phyloP scores from a whole-genome alignment of 2,797 vertebrate species.

The Acrocephalus scirpaceus region DNA sequence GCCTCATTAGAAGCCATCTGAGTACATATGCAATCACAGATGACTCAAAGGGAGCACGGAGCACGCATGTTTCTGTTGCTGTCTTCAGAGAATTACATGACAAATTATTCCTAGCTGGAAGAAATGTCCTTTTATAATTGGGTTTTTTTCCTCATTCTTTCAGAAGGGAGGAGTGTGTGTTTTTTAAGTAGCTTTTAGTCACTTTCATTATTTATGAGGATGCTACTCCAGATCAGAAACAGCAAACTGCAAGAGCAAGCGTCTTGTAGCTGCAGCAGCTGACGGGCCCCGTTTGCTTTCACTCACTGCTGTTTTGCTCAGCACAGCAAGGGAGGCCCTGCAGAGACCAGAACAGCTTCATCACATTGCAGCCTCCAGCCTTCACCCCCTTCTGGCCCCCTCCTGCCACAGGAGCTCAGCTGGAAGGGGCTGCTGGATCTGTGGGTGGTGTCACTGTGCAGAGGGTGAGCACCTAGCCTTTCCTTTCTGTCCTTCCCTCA shows the following conservation, averaged over 20 bases:
- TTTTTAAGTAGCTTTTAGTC: constrained; percentile 72
- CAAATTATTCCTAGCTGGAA: constrained; percentile 71
- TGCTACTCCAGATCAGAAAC: constrained; percentile 55
- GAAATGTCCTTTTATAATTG: constrained; percentile 69
- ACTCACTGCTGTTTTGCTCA: neutral
- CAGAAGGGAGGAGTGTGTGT: constrained; percentile 62
- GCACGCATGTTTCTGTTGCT: constrained; percentile 51
- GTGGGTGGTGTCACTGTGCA: fast-evolving
- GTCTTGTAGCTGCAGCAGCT: constrained; percentile 34
- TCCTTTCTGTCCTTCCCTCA: neutral
- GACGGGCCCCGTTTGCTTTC: neutral
- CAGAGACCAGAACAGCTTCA: neutral
- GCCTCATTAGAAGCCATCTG: constrained; percentile 60
- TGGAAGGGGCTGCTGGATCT: neutral
- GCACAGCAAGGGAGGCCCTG: neutral
- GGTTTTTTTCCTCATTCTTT: constrained; percentile 40
- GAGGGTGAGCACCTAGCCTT: neutral
- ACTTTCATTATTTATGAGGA: constrained; percentile 70
- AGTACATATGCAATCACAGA: constrained; percentile 40
- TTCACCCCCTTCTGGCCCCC: neutral
- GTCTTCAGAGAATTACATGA: constrained; percentile 69
- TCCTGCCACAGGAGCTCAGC: neutral
- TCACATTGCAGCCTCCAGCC: neutral
- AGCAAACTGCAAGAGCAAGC: neutral
- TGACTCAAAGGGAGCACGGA: constrained; percentile 45